Conservation (phyloP, 2,797 vertebrate genomes). For the Sebastes kiyomatsui region DNA sequence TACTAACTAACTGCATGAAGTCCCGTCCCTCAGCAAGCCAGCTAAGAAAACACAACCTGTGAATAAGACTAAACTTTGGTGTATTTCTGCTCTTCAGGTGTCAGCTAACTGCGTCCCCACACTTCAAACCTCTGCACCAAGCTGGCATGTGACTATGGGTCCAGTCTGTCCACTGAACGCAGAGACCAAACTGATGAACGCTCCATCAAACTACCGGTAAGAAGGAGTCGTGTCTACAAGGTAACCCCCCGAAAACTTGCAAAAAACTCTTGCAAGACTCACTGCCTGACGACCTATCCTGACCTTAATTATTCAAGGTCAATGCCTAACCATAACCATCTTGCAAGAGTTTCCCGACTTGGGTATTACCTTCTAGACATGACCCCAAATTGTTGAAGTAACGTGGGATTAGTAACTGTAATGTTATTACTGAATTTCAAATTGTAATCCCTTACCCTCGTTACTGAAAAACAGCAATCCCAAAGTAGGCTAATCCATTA, state of each 20-base stretch:
- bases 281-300: no score
- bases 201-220: background rate
- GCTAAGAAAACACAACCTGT: background rate
- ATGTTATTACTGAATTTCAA: background rate
- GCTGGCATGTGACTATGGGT: rapidly evolving
- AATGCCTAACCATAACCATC: no score
- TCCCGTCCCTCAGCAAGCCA: background rate
- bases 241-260: background rate
- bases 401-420: background rate
- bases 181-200: background rate
- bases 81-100: background rate
- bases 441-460: background rate
- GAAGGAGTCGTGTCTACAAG: background rate
- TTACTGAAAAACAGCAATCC: no score
- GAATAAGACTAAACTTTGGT: background rate
- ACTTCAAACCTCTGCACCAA: background rate
- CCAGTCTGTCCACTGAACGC: background rate
- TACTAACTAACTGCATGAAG: background rate
- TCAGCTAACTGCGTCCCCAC: rapidly evolving
- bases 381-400: background rate
- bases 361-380: no score
- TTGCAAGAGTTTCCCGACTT: no score
- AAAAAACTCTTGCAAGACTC: no score
- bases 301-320: no score
- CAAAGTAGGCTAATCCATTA: no score